A percentile compares a stretch with the other conserved stretches of the same genome.
Conservation (phyloP, 2,888 invertebrate species). For the Melipona bicolor region DNA sequence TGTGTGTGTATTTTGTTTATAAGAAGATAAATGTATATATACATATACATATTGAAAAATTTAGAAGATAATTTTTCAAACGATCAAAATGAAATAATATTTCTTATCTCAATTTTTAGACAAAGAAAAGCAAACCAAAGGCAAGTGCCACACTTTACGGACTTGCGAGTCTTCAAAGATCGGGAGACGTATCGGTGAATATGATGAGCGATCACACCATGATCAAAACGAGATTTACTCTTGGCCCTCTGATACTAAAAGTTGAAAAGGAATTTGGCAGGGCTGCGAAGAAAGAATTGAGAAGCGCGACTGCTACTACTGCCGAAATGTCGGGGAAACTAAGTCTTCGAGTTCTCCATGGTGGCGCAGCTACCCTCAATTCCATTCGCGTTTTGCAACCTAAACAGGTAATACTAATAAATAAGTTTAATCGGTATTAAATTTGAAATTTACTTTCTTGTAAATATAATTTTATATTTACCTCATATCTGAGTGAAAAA, state of each 20-base stretch:
- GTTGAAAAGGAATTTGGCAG: slow-evolving; percentile 93
- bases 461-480: background rate
- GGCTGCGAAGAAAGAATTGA: slow-evolving; percentile 91
- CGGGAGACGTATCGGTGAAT: slow-evolving; percentile 92
- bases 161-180: slow-evolving; percentile 90
- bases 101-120: slow-evolving; percentile 36
- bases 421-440: background rate
- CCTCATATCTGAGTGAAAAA: no score
- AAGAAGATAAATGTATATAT: background rate
- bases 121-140: slow-evolving; percentile 86
- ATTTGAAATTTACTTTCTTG: background rate
- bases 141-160: slow-evolving; percentile 93
- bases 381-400: slow-evolving; percentile 94
- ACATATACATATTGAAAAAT: background rate
- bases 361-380: slow-evolving; percentile 92
- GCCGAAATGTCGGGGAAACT: slow-evolving; percentile 94
- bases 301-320: slow-evolving; percentile 94
- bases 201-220: slow-evolving; percentile 92
- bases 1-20: background rate
- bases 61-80: background rate
- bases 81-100: background rate
- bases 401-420: slow-evolving; percentile 89
- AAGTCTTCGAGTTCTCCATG: slow-evolving; percentile 90
- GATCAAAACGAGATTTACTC: slow-evolving; percentile 92
- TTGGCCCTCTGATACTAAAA: slow-evolving; percentile 92